A percentile compares a stretch with the other conserved stretches of the same genome.
Conservation (phyloP, 1,140 invertebrate genomes). For the Bradysia coprophila region DNA sequence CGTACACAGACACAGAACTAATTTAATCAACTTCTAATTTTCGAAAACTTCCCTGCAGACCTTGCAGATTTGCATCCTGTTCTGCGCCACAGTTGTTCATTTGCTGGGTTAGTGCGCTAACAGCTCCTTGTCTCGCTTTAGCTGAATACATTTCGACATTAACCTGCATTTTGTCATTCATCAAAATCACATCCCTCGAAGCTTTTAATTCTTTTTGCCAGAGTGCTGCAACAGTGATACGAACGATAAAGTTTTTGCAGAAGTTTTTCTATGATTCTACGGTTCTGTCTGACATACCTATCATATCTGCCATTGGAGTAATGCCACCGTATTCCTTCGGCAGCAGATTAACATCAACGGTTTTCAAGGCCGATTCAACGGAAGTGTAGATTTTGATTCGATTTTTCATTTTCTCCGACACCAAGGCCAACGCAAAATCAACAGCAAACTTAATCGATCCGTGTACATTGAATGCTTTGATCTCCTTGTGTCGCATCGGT, state of each 20-base stretch:
- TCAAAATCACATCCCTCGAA: constrained; percentile 31
- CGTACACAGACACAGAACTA: no score
- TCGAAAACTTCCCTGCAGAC: constrained; percentile 54
- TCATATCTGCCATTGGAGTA: constrained; percentile 69
- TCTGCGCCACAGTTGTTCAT: constrained; percentile 30
- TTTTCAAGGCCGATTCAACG: constrained; percentile 30
- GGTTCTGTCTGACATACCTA: constrained; percentile 40
- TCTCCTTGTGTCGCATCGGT: constrained; percentile 68
- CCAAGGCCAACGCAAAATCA: constrained; percentile 60
- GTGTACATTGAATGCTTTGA: constrained; percentile 59
- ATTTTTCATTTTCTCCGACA: constrained; percentile 64
- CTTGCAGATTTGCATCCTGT: constrained; percentile 36
- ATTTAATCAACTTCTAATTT: constrained; percentile 61
- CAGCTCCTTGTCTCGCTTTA: constrained; percentile 46
- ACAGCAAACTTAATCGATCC: constrained; percentile 57
- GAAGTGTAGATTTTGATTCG: constrained; percentile 48
- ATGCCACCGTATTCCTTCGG: constrained; percentile 66
- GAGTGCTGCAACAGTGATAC: constrained; percentile 25
- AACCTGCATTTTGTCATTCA: constrained; percentile 42
- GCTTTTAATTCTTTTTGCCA: constrained; percentile 43
- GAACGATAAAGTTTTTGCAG: no score
- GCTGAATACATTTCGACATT: constrained; percentile 40
- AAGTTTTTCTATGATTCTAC: no score
- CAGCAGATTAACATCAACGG: constrained; percentile 37
- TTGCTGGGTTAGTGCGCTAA: constrained; percentile 35